Conservation (phyloP, 2,888 invertebrate species). For the Melinaea marsaeus region DNA sequence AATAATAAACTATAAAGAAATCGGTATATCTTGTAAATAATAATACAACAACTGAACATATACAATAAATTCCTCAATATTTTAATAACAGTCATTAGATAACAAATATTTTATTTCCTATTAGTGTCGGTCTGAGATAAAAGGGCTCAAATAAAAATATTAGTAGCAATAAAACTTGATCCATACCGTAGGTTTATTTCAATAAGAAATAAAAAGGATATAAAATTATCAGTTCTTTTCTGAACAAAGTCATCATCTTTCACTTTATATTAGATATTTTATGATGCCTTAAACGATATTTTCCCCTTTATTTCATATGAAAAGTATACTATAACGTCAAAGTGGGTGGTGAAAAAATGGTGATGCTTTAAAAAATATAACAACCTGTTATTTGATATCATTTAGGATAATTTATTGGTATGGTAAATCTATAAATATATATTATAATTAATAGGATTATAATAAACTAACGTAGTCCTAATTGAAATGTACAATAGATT, state of each 20-base stretch:
- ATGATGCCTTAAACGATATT: constrained; percentile 11
- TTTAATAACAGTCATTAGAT: background rate
- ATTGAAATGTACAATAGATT: too few species aligned
- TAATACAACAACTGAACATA: too few species aligned
- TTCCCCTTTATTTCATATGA: constrained; percentile 6
- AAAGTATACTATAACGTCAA: constrained; percentile 2
- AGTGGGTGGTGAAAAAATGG: constrained; percentile 6
- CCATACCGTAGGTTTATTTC: constrained; percentile 13
- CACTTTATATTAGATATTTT: constrained; percentile 15
- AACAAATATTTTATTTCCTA: background rate
- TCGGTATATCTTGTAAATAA: too few species aligned
- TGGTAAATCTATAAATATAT: too few species aligned
- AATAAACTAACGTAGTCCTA: too few species aligned
- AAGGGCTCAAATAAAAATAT: constrained; percentile 13
- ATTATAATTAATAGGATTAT: too few species aligned
- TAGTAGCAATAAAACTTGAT: constrained; percentile 14
- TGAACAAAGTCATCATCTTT: constrained; percentile 15
- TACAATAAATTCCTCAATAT: too few species aligned
- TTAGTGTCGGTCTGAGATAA: constrained; percentile 2
- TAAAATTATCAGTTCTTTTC: constrained; percentile 22
- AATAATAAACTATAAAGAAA: too few species aligned
- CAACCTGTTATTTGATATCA: too few species aligned
- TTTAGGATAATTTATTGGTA: too few species aligned
- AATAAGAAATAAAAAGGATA: constrained; percentile 22
- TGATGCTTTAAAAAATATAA: too few species aligned